Conservation (phyloP, 2,888 invertebrate genomes). For the Hypolimnas misippus region DNA sequence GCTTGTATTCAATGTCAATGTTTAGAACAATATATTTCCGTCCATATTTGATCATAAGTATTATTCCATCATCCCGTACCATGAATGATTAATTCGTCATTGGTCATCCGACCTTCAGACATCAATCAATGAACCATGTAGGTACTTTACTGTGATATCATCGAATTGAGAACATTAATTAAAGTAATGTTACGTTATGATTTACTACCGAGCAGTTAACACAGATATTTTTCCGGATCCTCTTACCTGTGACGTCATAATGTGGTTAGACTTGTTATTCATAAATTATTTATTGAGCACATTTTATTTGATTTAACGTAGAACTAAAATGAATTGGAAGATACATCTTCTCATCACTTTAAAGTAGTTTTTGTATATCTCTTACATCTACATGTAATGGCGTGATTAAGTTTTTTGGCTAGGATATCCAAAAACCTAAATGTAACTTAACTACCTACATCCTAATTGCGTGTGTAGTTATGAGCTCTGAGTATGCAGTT, state of each 20-base stretch:
- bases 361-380: too few relatives aligned
- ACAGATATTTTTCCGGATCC: background rate
- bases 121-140: slow-evolving; percentile 32
- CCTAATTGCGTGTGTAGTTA: too few relatives aligned
- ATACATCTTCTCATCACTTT: too few relatives aligned
- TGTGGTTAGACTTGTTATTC: background rate
- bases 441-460: too few relatives aligned
- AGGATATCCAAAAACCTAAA: too few relatives aligned
- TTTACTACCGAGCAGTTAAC: slow-evolving; percentile 1
- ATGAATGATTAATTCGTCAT: slow-evolving; percentile 25
- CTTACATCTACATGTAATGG: too few relatives aligned
- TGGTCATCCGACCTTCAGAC: slow-evolving; percentile 35
- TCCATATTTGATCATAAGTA: background rate
- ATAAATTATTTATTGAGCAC: background rate
- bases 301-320: too few relatives aligned
- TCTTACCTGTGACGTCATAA: background rate
- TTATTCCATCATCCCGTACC: slow-evolving; percentile 13
- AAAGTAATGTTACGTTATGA: background rate
- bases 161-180: slow-evolving; percentile 26
- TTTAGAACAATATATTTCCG: background rate
- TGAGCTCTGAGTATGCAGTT: too few relatives aligned
- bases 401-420: too few relatives aligned
- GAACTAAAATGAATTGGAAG: too few relatives aligned
- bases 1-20: background rate
- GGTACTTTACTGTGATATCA: slow-evolving; percentile 24